Conservation (phyloP, 2,888 invertebrate genomes). For the Dendrolimus pini region DNA sequence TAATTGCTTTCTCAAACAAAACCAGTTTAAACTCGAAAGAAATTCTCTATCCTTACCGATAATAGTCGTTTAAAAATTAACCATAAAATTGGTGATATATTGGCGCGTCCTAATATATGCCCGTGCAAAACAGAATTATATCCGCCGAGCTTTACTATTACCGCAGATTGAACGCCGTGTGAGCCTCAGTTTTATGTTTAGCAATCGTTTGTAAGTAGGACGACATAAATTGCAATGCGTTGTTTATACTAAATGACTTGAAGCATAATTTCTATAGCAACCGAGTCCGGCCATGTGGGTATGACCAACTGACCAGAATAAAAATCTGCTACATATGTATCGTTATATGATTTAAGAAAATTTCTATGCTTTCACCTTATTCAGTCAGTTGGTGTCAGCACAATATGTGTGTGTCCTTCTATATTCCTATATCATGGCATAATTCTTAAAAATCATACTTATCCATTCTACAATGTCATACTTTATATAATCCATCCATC, state of each 20-base stretch:
- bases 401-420: no score
- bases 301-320: no score
- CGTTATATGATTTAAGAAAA: no score
- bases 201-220: slow-evolving; percentile 57
- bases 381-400: no score
- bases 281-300: no score
- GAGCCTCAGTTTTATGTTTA: slow-evolving; percentile 51
- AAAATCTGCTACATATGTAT: no score
- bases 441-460: no score
- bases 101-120: slow-evolving; percentile 33
- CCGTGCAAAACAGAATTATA: slow-evolving; percentile 40
- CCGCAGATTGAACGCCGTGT: slow-evolving; percentile 39
- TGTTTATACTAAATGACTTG: slow-evolving; percentile 4
- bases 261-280: no score
- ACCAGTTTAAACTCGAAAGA: slow-evolving; percentile 8
- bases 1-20: slow-evolving; percentile 5
- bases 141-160: slow-evolving; percentile 35
- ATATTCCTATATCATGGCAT: no score
- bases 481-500: no score
- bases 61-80: slow-evolving; percentile 14
- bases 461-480: no score
- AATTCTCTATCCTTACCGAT: slow-evolving; percentile 14
- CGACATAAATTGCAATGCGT: slow-evolving; percentile 44
- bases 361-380: no score
- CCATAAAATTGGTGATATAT: slow-evolving; percentile 39